Evolutionary conservation across 2,888 invertebrate genomes (phyloP), one percentile per base, ranked within the genome.

Genomic region (Pandemis corylana): DNA sequence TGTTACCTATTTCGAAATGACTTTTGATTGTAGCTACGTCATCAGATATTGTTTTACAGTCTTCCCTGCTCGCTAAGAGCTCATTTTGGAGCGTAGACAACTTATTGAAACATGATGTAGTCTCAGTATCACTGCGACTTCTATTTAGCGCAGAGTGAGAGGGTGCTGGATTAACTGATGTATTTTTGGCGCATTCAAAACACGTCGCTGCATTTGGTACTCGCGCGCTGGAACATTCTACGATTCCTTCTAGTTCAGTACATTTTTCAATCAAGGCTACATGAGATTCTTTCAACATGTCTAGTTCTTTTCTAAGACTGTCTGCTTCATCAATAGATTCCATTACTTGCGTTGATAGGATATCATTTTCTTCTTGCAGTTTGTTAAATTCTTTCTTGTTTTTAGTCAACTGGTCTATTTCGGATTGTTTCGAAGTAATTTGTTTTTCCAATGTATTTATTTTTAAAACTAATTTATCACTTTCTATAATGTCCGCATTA

Each of bases 281-380:
- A 76, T 89, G 90, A 28, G 64, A 79, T 51, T 79, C 79, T 80
- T 83, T 90, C 36, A 90, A 67, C 42, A 44, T 77, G 51, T 87
- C 80, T n/a, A 94, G 77, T 78, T 92, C 88, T 77, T 88, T 87
- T 75, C 88, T 94, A 4, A 96, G 85, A 46, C 85, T 82, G 68
- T 96, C 95, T 20, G 87, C 88, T 78, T 96, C 96, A 70, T 95
- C 93, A 68, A 96, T 90, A 76, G 87, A 94, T 65, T 96, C 96
- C 87, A 96, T 94, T 2, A 96, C 79, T 83, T 95, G 93, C 56
- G 90, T 94, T 0, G 96, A 96, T 41, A 96, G 85, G 65, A 89
- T 87, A 78, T 95, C 94, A 80, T 95, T 94, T 85, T 95, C 95
- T 13, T 87, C 86, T 85, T 95, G 95, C 76, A 96, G 85, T 42